Conservation (phyloP, 2,113 vertebrate genomes). For the Rhinolophus ferrumequinum region DNA sequence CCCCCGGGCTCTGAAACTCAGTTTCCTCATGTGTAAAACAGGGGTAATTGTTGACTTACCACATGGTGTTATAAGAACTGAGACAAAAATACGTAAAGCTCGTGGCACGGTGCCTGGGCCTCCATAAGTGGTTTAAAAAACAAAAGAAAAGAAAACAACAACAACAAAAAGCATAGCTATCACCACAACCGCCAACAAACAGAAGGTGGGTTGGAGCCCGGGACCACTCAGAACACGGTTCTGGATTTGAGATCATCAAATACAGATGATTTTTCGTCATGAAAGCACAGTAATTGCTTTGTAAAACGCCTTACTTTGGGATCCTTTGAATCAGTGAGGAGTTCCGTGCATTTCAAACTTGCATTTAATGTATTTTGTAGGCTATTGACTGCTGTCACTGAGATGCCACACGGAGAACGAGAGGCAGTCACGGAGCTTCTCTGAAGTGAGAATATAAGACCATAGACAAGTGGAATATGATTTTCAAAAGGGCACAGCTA, state of each 20-base stretch:
- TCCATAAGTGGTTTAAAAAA: background rate
- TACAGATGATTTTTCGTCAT: background rate
- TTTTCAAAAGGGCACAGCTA: background rate
- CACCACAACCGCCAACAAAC: background rate
- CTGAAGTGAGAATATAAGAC: background rate
- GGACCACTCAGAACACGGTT: background rate
- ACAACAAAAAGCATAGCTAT: background rate
- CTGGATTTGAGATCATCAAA: background rate
- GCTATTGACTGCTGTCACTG: background rate
- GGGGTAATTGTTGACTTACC: background rate
- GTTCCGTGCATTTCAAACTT: background rate
- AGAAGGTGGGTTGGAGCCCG: background rate
- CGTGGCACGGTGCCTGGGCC: background rate
- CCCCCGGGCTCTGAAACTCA: background rate
- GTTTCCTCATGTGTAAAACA: background rate
- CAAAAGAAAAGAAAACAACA: background rate
- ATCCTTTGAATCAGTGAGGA: background rate
- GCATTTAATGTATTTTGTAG: background rate
- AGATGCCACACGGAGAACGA: background rate
- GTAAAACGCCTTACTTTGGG: background rate
- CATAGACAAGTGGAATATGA: background rate
- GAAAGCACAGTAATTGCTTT: background rate
- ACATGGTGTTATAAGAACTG: background rate
- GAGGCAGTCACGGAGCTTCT: background rate
- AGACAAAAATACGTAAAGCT: background rate